Evolutionary conservation across 2,797 vertebrate genomes (phyloP).

Genomic region (Syncerus caffer): DNA sequence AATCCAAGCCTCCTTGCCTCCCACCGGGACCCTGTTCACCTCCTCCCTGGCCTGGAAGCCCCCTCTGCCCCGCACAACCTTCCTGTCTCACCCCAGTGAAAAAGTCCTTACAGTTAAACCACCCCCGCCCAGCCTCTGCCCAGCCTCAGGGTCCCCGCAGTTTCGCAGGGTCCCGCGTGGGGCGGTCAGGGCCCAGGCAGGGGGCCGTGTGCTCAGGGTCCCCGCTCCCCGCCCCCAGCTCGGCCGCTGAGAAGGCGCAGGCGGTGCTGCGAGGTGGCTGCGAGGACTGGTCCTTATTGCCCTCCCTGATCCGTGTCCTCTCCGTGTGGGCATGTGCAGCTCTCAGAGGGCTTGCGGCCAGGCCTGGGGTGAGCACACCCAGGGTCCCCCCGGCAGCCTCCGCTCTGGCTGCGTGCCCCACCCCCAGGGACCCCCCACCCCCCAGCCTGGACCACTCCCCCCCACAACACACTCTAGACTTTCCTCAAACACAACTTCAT

Average conservation of each 20-base stretch:
- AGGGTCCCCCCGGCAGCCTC: not conserved
- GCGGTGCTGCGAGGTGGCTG: accelerated
- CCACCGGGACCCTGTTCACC: not conserved
- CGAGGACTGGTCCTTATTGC: accelerated
- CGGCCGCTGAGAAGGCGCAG: not conserved
- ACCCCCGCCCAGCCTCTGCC: no score
- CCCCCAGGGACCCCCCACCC: not conserved
- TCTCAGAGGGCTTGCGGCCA: not conserved
- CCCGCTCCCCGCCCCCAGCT: accelerated
- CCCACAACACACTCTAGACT: constrained; percentile 44
- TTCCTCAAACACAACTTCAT: constrained; percentile 57
- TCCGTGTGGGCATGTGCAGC: not conserved
- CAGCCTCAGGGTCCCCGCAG: not conserved
- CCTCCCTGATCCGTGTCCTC: not conserved
- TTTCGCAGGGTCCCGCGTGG: accelerated
- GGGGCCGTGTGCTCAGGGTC: not conserved
- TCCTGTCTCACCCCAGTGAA: not conserved
- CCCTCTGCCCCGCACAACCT: no score
- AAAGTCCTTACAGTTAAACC: not conserved
- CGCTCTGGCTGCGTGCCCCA: not conserved
- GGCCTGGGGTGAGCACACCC: not conserved
- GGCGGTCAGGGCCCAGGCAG: not conserved
- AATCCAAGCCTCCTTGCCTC: not conserved
- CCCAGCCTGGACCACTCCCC: not conserved
- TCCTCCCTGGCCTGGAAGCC: accelerated